Evolutionary conservation across 2,797 vertebrate genomes (phyloP), one percentile per base, ranked within the genome.

Genomic region (Pterois miles): DNA sequence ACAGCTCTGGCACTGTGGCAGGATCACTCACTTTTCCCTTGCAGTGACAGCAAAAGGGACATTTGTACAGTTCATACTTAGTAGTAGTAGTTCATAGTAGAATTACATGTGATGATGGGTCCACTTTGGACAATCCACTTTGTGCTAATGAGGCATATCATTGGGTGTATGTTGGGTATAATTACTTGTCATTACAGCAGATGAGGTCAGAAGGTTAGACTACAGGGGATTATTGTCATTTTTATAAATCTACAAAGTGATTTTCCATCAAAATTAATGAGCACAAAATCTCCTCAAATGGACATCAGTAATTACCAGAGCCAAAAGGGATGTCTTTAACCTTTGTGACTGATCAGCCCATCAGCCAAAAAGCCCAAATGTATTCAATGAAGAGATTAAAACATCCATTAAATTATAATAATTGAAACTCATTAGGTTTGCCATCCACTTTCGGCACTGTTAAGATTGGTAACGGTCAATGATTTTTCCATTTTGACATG

Each of bases 1-100:
- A 93, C 91, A 93, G 76, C 84, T 81, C 80, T 66, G 82, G 72
- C 77, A 60, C 80, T 56, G 86, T 50, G 60, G 67, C 46, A 22
- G 40, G 53, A 80, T 85, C 84, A 40, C 58, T 81, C 71, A n/a
- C 57, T 76, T 54, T 27, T 18, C 20, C 10, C 54, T 59, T 29
- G 36, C 60, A 43, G 65, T 73, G 66, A 80, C 77, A 62, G 76
- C 29, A 63, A 20, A 13, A 3, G 22, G 72, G 77, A 65, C 76
- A 63, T 34, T 23, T 46, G 46, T 69, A 53, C 63, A 63, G 11
- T 27, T 57, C 36, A 54, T 48, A 22, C 59, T 73, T 62, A n/a
- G n/a, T n/a, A n/a, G n/a, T n/a, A n/a, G n/a, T n/a, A 63, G 11
- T 27, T 57, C 36, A 54, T 48, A 22, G 62, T 73, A 58, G 12